Evolutionary conservation across 2,113 vertebrate genomes (phyloP).

Genomic region (Macaca nemestrina): DNA sequence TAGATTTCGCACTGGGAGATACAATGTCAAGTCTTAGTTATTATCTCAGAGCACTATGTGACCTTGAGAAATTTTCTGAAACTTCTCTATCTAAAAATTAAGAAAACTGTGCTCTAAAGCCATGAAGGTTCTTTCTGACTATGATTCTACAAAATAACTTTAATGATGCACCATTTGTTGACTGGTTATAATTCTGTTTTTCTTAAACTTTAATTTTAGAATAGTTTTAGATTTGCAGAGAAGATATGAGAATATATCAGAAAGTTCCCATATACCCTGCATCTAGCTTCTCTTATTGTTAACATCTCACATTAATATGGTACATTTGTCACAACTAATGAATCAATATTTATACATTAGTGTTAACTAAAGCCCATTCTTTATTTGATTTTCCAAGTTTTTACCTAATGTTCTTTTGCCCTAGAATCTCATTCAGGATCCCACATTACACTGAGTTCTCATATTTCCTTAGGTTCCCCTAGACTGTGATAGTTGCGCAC

Average conservation of each 20-base stretch:
- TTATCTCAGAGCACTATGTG: not conserved
- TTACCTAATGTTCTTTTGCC: not conserved
- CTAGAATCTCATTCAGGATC: not conserved
- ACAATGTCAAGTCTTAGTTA: not conserved
- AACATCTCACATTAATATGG: not conserved
- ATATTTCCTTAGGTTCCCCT: not conserved
- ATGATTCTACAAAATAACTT: not conserved
- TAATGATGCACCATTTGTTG: not conserved
- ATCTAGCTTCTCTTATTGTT: not conserved
- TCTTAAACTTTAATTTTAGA: not conserved
- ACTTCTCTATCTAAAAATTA: not conserved
- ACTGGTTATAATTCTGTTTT: not conserved
- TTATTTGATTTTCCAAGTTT: not conserved
- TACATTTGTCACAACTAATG: not conserved
- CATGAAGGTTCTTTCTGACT: not conserved
- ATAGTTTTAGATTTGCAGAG: not conserved
- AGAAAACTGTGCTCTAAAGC: not conserved
- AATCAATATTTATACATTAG: not conserved
- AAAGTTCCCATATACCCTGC: rapidly evolving
- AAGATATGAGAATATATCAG: not conserved
- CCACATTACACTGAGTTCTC: not conserved
- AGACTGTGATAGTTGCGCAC: not conserved
- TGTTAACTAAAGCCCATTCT: not conserved
- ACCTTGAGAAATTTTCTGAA: not conserved
- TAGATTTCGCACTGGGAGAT: not conserved